Conservation (phyloP, 1,140 invertebrate species). For the Calliphora vicina region DNA sequence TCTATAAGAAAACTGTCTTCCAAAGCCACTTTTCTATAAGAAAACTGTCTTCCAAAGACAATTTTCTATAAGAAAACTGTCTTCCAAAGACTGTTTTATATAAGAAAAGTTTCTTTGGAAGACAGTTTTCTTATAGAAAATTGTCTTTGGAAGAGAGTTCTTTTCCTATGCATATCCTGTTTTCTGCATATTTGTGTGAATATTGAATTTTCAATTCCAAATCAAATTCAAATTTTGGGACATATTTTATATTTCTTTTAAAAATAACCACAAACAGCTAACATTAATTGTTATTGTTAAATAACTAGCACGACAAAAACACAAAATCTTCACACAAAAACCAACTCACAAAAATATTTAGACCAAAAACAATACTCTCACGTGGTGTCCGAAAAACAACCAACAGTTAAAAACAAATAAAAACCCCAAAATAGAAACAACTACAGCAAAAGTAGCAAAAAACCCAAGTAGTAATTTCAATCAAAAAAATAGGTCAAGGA, state of each 20-base stretch:
- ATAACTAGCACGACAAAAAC: not conserved
- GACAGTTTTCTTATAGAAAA: too few relatives aligned
- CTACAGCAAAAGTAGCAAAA: not conserved
- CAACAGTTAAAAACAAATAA: not conserved
- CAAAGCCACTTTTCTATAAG: too few relatives aligned
- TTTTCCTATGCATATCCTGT: too few relatives aligned
- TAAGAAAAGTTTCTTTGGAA: too few relatives aligned
- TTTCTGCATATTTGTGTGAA: too few relatives aligned
- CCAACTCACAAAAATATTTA: not conserved
- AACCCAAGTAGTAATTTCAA: not conserved
- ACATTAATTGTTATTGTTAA: not conserved
- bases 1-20: too few relatives aligned
- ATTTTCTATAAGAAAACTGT: too few relatives aligned
- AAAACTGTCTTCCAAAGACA: too few relatives aligned
- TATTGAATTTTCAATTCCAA: too few relatives aligned
- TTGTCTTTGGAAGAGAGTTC: too few relatives aligned
- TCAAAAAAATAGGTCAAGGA: slow-evolving; percentile 24
- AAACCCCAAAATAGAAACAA: not conserved
- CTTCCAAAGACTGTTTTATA: too few relatives aligned
- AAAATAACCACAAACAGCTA: not conserved
- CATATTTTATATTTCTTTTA: not conserved
- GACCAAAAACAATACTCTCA: not conserved
- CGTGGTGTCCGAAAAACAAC: not conserved
- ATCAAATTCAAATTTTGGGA: too few relatives aligned
- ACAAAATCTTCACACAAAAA: not conserved